Base-by-base conservation (phyloP, 92 coral and sea anemone genomes). In the Virgularia gustaviana region DNA sequence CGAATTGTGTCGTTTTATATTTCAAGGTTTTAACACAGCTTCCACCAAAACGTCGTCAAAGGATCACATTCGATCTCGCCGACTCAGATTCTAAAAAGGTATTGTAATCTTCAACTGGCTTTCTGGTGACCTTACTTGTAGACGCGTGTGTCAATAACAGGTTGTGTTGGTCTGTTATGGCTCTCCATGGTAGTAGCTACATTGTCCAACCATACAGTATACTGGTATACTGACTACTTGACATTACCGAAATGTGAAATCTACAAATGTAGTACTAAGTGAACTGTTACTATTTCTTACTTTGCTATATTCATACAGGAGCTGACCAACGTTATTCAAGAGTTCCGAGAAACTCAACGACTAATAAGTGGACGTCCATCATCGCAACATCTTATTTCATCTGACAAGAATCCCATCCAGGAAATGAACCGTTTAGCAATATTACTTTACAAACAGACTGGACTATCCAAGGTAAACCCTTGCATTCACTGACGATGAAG, bases 31-130 rank as follows among this genome's bases (percentile, higher is more conserved):
- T 92, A 34, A 87, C 88, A 4, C 96, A 92, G 72, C 72, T 92
- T 62, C 98, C 98, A 29, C 92, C 96, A 2, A 89, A 92, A 80
- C 86, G 96, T 58, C 87, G 98, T 73, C 98, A 92, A 52, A 92
- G 84, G 53, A 83, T 92, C 12, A 79, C 85, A 8, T 92, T 92
- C 80, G 98, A 92, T 49, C 58, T 92, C 39, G 85, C 95, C 4
- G 90, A 91, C 22, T 89, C 94, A 2, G 80, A 78, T 54, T 49
- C 62, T 24, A 89, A 82, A 43, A 82, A 87, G 83, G 98, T 91
- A 70, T 68, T 77, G 0, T 36, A 27, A 1, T 9, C 18, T 24
- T 1, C 24, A 63, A 36, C 0, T 24, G 20, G 25, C 39, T 47
- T 15, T 5, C 3, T 19, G 6, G 55, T 47, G n/a, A n/a, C n/a